These are phyloP conservation scores for Varanus komodoensis DNA, from an alignment of 2,113 vertebrate genomes.

Conservation along the genomic window DNA sequence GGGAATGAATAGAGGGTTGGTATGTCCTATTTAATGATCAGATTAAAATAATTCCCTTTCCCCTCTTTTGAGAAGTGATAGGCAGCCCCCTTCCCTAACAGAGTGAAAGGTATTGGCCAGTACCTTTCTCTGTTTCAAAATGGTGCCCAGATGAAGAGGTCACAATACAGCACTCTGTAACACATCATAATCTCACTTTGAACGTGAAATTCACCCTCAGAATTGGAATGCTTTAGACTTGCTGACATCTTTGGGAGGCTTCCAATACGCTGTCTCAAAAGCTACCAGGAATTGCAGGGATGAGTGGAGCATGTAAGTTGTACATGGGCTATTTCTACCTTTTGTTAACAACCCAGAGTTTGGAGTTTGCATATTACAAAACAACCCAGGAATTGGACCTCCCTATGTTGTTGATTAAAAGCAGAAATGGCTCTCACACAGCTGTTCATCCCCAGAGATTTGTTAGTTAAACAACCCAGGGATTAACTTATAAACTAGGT, in stretches of 20 bases:
- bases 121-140: not conserved
- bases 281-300: no score
- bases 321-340: no score
- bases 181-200: not conserved
- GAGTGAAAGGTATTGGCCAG: not conserved
- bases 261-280: not conserved
- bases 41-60: not conserved
- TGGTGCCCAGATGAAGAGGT: not conserved
- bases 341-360: no score
- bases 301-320: no score
- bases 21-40: not conserved
- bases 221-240: not conserved
- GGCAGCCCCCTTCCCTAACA: not conserved
- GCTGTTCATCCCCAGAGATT: no score
- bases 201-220: not conserved
- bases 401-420: no score
- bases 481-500: no score
- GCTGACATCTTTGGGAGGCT: not conserved
- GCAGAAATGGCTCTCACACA: no score
- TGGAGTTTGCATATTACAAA: no score
- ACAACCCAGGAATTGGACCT: no score
- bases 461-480: no score
- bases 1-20: not conserved
- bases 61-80: not conserved
- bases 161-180: not conserved